Evolutionary conservation across 2,113 vertebrate species (phyloP).

Genomic region (Hiodon alosoides): DNA sequence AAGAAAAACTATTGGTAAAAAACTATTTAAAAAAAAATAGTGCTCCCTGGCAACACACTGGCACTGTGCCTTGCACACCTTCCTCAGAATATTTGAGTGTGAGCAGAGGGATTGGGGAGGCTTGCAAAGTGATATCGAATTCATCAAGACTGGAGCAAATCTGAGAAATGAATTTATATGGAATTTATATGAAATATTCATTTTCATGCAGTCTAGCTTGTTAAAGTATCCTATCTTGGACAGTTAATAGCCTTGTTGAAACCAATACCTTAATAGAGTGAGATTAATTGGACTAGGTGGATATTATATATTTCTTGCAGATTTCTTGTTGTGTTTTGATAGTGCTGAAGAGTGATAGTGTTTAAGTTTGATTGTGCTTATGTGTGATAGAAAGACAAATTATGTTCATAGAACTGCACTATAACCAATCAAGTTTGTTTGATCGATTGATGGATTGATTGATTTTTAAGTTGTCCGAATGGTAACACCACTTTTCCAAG

Average conservation of each 20-base stretch:
- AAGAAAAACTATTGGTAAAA: too few relatives aligned
- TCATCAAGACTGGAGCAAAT: neutral
- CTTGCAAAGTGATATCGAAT: too few relatives aligned
- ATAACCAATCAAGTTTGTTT: neutral
- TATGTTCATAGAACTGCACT: neutral
- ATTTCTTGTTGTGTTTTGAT: neutral
- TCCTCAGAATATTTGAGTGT: too few relatives aligned
- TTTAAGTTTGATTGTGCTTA: neutral
- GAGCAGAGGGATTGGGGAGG: too few relatives aligned
- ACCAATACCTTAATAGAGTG: too few relatives aligned
- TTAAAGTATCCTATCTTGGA: neutral
- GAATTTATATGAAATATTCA: neutral
- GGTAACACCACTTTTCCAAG: too few relatives aligned
- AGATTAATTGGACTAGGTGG: neutral
- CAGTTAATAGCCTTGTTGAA: neutral
- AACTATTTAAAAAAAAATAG: too few relatives aligned
- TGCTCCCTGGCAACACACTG: too few relatives aligned
- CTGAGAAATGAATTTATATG: neutral
- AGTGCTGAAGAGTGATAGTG: neutral
- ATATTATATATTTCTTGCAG: neutral
- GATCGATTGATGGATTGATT: too few relatives aligned
- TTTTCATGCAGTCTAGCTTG: neutral
- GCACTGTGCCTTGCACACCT: too few relatives aligned
- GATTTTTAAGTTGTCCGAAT: too few relatives aligned
- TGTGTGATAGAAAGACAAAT: neutral